phyloP scores from a whole-genome alignment of 2,797 vertebrate species.

The Syngnathus rostellatus region DNA sequence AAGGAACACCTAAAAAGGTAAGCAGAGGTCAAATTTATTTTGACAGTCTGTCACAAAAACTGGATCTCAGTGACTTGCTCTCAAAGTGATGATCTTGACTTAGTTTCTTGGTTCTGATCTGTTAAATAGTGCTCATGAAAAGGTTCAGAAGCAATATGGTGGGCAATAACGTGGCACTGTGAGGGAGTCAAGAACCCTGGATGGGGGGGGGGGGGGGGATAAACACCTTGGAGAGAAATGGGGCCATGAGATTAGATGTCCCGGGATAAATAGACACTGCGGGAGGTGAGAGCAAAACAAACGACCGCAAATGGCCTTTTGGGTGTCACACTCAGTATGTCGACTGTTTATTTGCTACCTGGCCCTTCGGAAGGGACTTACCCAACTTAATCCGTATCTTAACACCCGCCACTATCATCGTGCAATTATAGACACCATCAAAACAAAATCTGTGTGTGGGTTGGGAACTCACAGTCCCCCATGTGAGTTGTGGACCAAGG shows the following conservation, averaged over 20 bases:
- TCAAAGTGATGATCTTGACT: not conserved
- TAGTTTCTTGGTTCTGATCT: not conserved
- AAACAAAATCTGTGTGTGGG: slow-evolving; percentile 1
- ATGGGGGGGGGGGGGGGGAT: slow-evolving; percentile 50
- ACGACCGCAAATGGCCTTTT: slow-evolving; percentile 34
- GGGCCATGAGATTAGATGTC: slow-evolving; percentile 68
- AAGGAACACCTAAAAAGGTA: slow-evolving; percentile 76
- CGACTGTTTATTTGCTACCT: no score
- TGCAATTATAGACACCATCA: no score
- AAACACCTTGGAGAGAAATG: slow-evolving; percentile 64
- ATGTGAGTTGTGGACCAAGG: slow-evolving; percentile 88
- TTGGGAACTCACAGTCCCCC: slow-evolving; percentile 75
- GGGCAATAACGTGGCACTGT: slow-evolving; percentile 34
- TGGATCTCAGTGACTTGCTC: not conserved
- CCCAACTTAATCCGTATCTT: no score
- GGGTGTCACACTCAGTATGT: not conserved
- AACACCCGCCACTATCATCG: no score
- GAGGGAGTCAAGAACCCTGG: not conserved
- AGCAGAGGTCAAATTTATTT: no score
- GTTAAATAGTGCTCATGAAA: not conserved
- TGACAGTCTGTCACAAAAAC: not conserved
- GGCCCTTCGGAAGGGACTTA: no score
- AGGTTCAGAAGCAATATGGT: slow-evolving; percentile 5
- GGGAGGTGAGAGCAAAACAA: slow-evolving; percentile 49
- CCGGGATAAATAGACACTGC: slow-evolving; percentile 48